Evolutionary conservation across 2,113 vertebrate species (phyloP).

Genomic region (Balaeniceps rex): DNA sequence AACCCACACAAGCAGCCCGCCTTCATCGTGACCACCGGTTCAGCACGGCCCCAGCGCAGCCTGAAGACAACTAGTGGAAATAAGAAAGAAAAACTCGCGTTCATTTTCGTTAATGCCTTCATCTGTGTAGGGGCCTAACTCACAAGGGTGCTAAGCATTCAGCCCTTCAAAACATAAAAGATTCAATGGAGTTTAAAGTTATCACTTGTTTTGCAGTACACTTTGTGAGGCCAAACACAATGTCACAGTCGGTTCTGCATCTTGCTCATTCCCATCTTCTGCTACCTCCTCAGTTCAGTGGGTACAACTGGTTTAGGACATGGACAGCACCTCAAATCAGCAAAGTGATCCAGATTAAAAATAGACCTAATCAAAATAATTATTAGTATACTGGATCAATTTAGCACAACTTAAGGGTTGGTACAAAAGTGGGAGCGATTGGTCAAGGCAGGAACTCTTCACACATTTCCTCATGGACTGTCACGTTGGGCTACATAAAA

Average conservation of each 20-base stretch:
- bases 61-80: neutral
- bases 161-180: neutral
- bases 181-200: neutral
- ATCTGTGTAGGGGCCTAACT: neutral
- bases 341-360: neutral
- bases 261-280: neutral
- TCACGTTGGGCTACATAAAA: neutral
- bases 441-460: neutral
- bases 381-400: neutral
- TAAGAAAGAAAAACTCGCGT: neutral
- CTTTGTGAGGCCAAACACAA: neutral
- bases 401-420: neutral
- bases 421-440: neutral
- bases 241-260: neutral
- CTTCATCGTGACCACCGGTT: neutral
- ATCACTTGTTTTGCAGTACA: no score
- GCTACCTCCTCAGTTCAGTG: neutral
- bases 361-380: neutral
- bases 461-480: neutral
- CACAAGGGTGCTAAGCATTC: neutral
- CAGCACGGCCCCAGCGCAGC: neutral
- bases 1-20: fast-evolving
- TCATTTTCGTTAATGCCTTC: neutral
- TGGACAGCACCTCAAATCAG: neutral
- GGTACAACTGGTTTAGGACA: neutral